Base-by-base conservation (phyloP, 2,888 invertebrate species). In the Oligia latruncula region DNA sequence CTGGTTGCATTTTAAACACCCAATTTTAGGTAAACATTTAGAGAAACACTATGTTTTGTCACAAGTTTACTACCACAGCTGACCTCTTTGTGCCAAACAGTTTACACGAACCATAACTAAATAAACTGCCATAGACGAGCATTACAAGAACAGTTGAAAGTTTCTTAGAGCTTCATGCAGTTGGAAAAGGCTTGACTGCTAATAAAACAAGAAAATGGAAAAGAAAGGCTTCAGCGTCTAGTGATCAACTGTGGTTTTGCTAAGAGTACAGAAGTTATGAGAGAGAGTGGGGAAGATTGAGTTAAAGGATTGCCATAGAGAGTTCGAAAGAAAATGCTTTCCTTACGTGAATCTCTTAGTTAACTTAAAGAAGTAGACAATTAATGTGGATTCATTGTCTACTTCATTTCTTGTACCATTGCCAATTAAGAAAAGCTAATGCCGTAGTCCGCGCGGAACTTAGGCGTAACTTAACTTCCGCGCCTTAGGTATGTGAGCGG, bases 41-140 rank as follows among this genome's bases (percentile, higher is more conserved):
- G 35, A 20, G 35, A 66, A 76, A 66, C n/a, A 64, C 66, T 4
- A 46, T 46, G 15, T 71, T 73, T 43, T 64, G 46, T 67, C 65
- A 58, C 43, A 71, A 35, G 43, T 74, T 82, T 78, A 78, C 35
- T 52, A n/a, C n/a, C 35, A 62, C 55, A 76, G 17, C 60, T 52
- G 68, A 70, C 68, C 68, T n/a, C 35, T 62, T 49, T 71, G 46
- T 55, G 8, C 23, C 13, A 9, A 67, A 67, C 71, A 17, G 46
- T 81, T 52, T 29, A 67, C 46, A 74, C n/a, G 23, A 52, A 65
- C 49, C 55, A 52, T 74, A 70, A 3, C 11, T 71, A 52, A 78
- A 71, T 43, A 49, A 35, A 55, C n/a, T 72, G n/a, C 43, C n/a
- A 35, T 4, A 17, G 17, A 29, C n/a, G 40, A 65, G 55, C 2